Evolutionary conservation across 2,888 invertebrate species (phyloP).

Genomic region (Lamproptera curius): DNA sequence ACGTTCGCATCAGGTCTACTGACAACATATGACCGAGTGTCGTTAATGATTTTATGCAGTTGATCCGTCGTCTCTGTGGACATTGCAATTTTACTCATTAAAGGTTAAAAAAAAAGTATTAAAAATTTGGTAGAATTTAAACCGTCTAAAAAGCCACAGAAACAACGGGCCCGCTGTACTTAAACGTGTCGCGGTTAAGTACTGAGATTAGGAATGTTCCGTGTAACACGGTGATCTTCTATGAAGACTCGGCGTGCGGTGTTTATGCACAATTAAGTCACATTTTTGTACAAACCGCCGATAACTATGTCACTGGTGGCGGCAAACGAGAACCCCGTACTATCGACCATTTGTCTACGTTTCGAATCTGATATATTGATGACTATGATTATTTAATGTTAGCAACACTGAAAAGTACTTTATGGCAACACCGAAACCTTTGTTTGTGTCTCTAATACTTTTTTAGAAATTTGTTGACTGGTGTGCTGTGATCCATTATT

Average conservation of each 20-base stretch:
- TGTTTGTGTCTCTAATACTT: background rate
- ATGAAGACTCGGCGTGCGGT: slow-evolving; percentile 58
- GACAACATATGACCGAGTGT: background rate
- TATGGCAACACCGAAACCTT: background rate
- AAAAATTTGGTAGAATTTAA: too few species aligned
- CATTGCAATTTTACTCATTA: too few species aligned
- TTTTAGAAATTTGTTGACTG: background rate
- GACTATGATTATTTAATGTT: background rate
- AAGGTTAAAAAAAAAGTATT: too few species aligned
- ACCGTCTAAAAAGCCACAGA: slow-evolving; percentile 3
- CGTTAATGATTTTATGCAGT: slow-evolving; percentile 4
- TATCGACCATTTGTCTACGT: background rate
- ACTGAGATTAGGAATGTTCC: slow-evolving; percentile 57
- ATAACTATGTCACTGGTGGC: slow-evolving; percentile 1
- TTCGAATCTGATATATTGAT: background rate
- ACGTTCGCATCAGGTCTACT: background rate
- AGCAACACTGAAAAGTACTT: slow-evolving; percentile 1
- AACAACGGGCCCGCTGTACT: slow-evolving; percentile 21
- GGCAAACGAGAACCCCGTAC: slow-evolving; percentile 4
- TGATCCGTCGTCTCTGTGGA: slow-evolving; percentile 8
- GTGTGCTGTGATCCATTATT: background rate
- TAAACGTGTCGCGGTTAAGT: slow-evolving; percentile 19
- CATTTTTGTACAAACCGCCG: slow-evolving; percentile 66
- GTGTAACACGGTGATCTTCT: slow-evolving; percentile 59
- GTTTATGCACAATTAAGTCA: slow-evolving; percentile 71